Evolutionary conservation across 2,797 vertebrate species (phyloP).

Genomic region (Miopithecus talapoin): DNA sequence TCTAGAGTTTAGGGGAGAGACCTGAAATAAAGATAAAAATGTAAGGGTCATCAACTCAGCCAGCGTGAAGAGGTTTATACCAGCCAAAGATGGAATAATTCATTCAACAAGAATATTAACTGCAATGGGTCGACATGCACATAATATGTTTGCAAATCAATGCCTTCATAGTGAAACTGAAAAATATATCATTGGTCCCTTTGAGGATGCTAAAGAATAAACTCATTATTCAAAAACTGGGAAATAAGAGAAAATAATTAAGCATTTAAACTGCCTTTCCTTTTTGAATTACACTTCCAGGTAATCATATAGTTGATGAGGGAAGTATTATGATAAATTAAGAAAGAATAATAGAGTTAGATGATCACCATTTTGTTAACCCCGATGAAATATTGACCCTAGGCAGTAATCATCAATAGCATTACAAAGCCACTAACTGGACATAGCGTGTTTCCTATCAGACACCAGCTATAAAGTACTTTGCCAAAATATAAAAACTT

Average conservation of each 20-base stretch:
- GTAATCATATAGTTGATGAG: not conserved
- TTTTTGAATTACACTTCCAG: constrained; percentile 13
- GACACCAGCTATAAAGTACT: not conserved
- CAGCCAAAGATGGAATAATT: not conserved
- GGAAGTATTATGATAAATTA: not conserved
- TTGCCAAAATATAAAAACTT: not conserved
- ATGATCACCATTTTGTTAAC: not conserved
- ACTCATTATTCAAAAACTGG: not conserved
- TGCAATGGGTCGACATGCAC: not conserved
- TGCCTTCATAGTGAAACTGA: not conserved
- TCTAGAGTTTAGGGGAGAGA: not conserved
- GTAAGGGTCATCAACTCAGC: not conserved
- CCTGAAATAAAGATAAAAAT: not conserved
- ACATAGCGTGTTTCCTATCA: not conserved
- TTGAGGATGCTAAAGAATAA: not conserved
- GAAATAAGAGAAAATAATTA: constrained; percentile 42
- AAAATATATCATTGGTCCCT: not conserved
- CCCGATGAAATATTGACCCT: not conserved
- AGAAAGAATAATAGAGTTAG: not conserved
- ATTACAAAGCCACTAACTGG: not conserved
- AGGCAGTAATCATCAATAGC: not conserved
- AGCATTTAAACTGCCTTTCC: not conserved
- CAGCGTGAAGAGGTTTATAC: not conserved
- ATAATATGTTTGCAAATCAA: not conserved
- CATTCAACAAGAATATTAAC: not conserved